phyloP scores from a whole-genome alignment of 1,140 invertebrate species.

The Philaenus spumarius region DNA sequence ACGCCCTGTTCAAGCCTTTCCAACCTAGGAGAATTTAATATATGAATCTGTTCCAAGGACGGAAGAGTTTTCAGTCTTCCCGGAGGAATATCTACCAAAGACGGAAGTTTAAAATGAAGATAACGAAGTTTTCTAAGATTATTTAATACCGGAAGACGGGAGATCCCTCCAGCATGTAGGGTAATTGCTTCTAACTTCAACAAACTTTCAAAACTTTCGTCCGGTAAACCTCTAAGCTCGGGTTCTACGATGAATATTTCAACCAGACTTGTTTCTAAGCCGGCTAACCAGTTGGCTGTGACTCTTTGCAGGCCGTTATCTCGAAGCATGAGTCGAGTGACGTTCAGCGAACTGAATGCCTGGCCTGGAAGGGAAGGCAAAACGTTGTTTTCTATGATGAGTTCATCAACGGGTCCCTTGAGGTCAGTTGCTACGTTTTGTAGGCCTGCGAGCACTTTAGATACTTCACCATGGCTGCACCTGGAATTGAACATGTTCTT shows the following conservation, averaged over 20 bases:
- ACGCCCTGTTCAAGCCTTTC: conserved; percentile 60
- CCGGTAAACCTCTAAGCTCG: conserved; percentile 64
- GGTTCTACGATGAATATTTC: conserved; percentile 72
- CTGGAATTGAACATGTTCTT: no score
- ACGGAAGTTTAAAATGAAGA: conserved; percentile 53
- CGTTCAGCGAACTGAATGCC: conserved; percentile 63
- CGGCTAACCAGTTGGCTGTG: conserved; percentile 64
- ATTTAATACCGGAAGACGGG: conserved; percentile 53
- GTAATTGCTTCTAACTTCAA: conserved; percentile 74
- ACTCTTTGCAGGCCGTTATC: conserved; percentile 76
- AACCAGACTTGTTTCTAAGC: conserved; percentile 38
- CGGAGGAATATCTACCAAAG: conserved; percentile 59
- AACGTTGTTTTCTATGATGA: conserved; percentile 81
- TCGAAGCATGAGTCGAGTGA: conserved; percentile 70
- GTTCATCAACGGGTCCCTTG: conserved; percentile 65
- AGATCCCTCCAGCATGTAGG: conserved; percentile 63
- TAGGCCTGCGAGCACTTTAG: conserved; percentile 62
- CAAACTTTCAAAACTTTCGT: conserved; percentile 66
- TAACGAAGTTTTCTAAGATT: conserved; percentile 47
- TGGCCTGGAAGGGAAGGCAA: conserved; percentile 70
- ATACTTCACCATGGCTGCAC: conserved; percentile 80
- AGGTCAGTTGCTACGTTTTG: conserved; percentile 60
- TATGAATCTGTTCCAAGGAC: conserved; percentile 64
- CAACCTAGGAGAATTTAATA: conserved; percentile 59
- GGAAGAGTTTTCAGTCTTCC: conserved; percentile 64